Evolutionary conservation across 2,797 vertebrate genomes (phyloP).

Genomic region (Schizopygopsis malacanthus): DNA sequence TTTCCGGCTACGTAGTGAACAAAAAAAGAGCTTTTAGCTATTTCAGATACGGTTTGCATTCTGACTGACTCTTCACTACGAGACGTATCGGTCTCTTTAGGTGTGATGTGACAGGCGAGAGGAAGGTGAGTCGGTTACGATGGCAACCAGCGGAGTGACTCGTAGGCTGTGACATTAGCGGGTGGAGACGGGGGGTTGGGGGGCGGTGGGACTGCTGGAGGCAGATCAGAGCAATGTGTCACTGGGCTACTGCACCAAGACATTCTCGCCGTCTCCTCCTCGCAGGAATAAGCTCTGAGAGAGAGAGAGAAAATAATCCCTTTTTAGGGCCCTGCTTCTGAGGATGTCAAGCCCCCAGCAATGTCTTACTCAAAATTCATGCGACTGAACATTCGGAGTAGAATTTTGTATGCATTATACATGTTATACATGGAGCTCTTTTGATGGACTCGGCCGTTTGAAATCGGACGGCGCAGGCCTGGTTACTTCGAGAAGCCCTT

Average conservation of each 20-base stretch:
- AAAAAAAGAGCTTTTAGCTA: constrained; percentile 52
- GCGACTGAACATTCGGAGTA: constrained; percentile 8
- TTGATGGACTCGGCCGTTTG: constrained; percentile 5
- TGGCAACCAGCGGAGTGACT: constrained; percentile 84
- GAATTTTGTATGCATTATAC: constrained; percentile 23
- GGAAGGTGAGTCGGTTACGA: constrained; percentile 80
- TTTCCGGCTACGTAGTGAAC: constrained; percentile 42
- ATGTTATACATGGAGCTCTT: constrained; percentile 12
- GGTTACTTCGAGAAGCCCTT: background rate
- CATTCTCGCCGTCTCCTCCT: constrained; percentile 49
- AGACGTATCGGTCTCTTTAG: constrained; percentile 74
- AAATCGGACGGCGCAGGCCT: background rate
- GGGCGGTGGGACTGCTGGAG: constrained; percentile 64
- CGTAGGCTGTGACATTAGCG: constrained; percentile 75
- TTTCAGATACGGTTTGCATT: constrained; percentile 59
- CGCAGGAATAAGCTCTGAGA: constrained; percentile 25
- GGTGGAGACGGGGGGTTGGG: constrained; percentile 49
- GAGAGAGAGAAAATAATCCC: constrained; percentile 69
- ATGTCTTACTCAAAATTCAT: constrained; percentile 35
- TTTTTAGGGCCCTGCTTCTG: constrained; percentile 68
- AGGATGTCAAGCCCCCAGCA: constrained; percentile 46
- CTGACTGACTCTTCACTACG: constrained; percentile 40
- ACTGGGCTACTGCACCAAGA: constrained; percentile 75
- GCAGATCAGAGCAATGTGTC: constrained; percentile 78
- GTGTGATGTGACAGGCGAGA: constrained; percentile 71